Percentiles rank a stretch among this genome's conserved stretches.
phyloP scores from a whole-genome alignment of 2,888 invertebrate species.

The Cynaeus angustus region DNA sequence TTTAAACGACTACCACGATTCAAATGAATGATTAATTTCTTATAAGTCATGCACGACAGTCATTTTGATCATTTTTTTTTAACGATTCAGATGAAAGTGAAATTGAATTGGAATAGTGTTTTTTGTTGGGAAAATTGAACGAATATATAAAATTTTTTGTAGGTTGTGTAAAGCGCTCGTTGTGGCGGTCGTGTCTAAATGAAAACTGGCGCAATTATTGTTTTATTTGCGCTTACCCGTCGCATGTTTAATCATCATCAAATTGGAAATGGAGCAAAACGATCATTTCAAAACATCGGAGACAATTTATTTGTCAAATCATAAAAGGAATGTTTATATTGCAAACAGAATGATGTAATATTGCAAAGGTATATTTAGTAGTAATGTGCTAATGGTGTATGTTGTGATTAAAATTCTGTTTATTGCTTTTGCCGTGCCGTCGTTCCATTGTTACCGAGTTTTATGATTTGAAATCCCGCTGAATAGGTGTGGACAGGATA shows the following conservation, averaged over 20 bases:
- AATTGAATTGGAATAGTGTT: no score
- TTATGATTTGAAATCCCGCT: slow-evolving; percentile 62
- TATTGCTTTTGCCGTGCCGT: slow-evolving; percentile 67
- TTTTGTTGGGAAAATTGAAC: no score
- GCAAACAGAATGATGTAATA: slow-evolving; percentile 68
- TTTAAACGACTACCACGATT: no score
- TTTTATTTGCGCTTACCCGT: slow-evolving; percentile 57
- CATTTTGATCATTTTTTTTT: no score
- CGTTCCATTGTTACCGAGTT: slow-evolving; percentile 67
- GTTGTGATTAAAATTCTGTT: slow-evolving; percentile 72
- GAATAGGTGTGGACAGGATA: slow-evolving; percentile 67
- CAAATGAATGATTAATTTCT: no score
- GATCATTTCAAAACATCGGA: slow-evolving; percentile 55
- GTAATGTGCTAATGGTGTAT: slow-evolving; percentile 71
- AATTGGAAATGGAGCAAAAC: slow-evolving; percentile 64
- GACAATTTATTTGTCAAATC: slow-evolving; percentile 70
- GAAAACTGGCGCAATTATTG: slow-evolving; percentile 43
- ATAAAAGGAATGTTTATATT: slow-evolving; percentile 70
- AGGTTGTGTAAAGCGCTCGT: no score
- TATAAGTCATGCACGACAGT: no score
- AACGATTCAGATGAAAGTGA: no score
- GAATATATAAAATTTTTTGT: no score
- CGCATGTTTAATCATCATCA: slow-evolving; percentile 63
- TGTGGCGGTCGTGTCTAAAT: slow-evolving; percentile 9
- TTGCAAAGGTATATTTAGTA: slow-evolving; percentile 70